These are phyloP conservation scores for Megaceryle alcyon DNA, from an alignment of 2,797 vertebrate genomes.

Conservation along the genomic window DNA sequence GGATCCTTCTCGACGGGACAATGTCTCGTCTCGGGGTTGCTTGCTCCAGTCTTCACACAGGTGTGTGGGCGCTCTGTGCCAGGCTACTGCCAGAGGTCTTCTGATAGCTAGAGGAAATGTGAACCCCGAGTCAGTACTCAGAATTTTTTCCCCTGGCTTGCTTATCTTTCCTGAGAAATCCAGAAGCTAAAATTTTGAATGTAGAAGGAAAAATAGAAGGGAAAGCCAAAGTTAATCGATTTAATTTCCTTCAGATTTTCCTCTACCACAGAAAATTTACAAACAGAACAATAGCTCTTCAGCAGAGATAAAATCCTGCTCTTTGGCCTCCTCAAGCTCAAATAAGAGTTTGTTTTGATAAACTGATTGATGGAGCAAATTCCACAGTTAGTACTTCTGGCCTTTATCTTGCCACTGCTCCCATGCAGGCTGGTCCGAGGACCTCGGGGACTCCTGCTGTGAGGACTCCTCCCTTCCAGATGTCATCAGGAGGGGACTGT, in stretches of 20 bases:
- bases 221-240: neutral
- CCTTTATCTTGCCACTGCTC: conserved; percentile 13
- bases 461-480: neutral
- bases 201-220: neutral
- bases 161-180: neutral
- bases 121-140: neutral
- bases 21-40: neutral
- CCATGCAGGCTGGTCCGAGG: neutral
- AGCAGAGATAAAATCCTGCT: neutral
- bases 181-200: conserved; percentile 26
- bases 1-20: neutral
- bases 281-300: neutral
- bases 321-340: neutral
- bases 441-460: neutral
- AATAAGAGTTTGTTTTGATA: conserved; percentile 29
- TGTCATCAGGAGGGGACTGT: neutral
- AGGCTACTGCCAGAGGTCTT: neutral
- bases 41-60: neutral
- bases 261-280: neutral
- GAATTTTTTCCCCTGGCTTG: neutral
- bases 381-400: neutral
- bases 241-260: neutral
- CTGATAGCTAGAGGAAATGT: conserved; percentile 23
- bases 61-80: neutral
- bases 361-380: neutral